Evolutionary conservation across 2,113 vertebrate genomes (phyloP).

Genomic region (Pterocles burchelli): DNA sequence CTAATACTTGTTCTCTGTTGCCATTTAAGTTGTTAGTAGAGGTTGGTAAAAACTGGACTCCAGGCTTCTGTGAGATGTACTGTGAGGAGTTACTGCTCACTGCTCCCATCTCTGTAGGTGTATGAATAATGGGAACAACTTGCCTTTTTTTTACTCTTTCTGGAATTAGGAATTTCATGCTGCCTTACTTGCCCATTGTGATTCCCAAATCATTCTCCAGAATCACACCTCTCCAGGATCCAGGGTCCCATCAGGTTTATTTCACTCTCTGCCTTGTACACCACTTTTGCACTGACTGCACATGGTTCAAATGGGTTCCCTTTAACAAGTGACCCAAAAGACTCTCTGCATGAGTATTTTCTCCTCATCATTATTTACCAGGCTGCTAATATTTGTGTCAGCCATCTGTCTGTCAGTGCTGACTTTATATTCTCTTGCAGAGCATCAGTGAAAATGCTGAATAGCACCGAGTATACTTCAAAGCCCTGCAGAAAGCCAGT

Average conservation of each 20-base stretch:
- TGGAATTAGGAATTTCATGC: background rate
- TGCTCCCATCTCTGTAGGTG: background rate
- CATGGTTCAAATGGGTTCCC: background rate
- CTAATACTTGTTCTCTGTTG: background rate
- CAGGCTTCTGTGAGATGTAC: background rate
- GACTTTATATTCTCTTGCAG: conserved; percentile 53
- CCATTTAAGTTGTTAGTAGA: background rate
- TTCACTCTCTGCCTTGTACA: background rate
- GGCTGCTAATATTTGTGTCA: conserved; percentile 65
- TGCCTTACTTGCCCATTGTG: background rate
- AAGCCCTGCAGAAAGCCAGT: conserved; percentile 46
- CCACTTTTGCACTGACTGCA: background rate
- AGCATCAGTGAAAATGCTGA: conserved; percentile 54
- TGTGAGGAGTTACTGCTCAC: background rate
- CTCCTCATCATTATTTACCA: conserved; percentile 30
- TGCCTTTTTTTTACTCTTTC: background rate
- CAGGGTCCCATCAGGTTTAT: background rate
- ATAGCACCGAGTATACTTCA: conserved; percentile 42
- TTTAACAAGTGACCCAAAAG: conserved; percentile 21
- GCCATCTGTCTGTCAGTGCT: conserved; percentile 58
- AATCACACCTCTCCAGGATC: background rate
- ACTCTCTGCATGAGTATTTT: conserved; percentile 16
- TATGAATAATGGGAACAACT: background rate
- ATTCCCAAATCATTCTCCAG: background rate
- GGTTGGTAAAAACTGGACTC: background rate